Evolutionary conservation across 2,888 invertebrate species (phyloP).

Genomic region (Limnephilus lunatus): DNA sequence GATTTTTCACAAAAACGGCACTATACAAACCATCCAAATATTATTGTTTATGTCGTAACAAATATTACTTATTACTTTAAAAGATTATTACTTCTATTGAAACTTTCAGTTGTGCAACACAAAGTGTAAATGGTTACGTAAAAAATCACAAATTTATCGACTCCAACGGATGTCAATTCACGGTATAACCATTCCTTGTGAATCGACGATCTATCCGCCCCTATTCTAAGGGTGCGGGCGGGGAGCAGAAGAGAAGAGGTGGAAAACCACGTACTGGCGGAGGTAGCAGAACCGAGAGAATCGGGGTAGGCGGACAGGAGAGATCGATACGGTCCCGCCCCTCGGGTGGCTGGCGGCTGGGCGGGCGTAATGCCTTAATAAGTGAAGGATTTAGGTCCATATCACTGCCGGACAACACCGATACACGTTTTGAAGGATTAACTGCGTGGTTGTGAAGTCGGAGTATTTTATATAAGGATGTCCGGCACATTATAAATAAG

Average conservation of each 20-base stretch:
- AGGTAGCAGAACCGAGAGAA: background rate
- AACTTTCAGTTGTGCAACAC: too few species aligned
- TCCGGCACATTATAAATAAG: background rate
- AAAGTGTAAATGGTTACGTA: too few species aligned
- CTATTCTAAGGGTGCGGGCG: background rate
- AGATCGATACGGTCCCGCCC: constrained; percentile 28
- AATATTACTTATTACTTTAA: background rate
- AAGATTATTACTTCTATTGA: too few species aligned
- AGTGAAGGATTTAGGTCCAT: constrained; percentile 30
- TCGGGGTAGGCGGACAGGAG: background rate
- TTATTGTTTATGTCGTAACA: background rate
- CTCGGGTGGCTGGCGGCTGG: background rate
- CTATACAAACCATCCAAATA: too few species aligned
- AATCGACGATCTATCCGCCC: background rate
- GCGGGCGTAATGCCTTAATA: constrained; percentile 31
- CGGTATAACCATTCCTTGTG: background rate
- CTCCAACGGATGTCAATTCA: background rate
- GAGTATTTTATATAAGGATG: background rate
- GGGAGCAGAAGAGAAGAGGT: constrained; percentile 30
- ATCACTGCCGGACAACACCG: background rate
- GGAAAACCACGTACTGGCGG: background rate
- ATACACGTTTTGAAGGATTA: background rate
- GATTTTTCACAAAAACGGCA: too few species aligned
- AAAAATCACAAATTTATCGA: too few species aligned
- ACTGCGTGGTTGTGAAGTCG: background rate